phyloP scores from a whole-genome alignment of 2,113 vertebrate species.

The Malurus alboscapulatus region DNA sequence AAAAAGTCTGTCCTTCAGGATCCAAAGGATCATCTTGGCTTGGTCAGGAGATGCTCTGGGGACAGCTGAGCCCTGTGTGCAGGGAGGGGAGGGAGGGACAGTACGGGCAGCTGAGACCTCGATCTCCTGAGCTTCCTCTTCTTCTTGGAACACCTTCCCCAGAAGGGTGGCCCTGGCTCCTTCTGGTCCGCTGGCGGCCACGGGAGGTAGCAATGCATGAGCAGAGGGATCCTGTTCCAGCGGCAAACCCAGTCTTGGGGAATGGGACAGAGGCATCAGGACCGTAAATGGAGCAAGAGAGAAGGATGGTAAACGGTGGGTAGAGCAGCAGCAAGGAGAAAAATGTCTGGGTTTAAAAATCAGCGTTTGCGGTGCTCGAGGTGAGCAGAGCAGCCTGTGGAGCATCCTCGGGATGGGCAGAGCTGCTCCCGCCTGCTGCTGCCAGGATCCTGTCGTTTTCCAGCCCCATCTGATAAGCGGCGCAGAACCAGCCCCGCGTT shows the following conservation, averaged over 20 bases:
- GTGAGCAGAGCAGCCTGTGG: conserved; percentile 41
- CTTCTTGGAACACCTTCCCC: not conserved
- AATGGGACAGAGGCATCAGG: not conserved
- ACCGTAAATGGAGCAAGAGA: not conserved
- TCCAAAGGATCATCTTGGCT: rapidly evolving
- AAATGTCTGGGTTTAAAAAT: not conserved
- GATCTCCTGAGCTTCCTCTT: not conserved
- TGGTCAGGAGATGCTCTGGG: not conserved
- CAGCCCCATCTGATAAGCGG: conserved; percentile 31
- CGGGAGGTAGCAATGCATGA: not conserved
- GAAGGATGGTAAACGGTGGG: not conserved
- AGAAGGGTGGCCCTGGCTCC: not conserved
- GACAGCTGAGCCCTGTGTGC: not conserved
- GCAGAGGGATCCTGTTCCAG: not conserved
- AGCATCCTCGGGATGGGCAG: conserved; percentile 8
- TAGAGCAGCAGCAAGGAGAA: not conserved
- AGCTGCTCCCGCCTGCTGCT: conserved; percentile 55
- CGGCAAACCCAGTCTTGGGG: not conserved
- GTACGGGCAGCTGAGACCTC: rapidly evolving
- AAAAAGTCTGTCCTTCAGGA: not conserved
- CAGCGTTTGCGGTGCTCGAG: not conserved
- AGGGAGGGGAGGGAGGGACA: not conserved
- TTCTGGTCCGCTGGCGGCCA: not conserved
- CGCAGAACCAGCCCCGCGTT: conserved; percentile 19
- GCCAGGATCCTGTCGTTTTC: conserved; percentile 1